Evolutionary conservation across 2,888 invertebrate species (phyloP).

Genomic region (Chrysolina haemoptera): DNA sequence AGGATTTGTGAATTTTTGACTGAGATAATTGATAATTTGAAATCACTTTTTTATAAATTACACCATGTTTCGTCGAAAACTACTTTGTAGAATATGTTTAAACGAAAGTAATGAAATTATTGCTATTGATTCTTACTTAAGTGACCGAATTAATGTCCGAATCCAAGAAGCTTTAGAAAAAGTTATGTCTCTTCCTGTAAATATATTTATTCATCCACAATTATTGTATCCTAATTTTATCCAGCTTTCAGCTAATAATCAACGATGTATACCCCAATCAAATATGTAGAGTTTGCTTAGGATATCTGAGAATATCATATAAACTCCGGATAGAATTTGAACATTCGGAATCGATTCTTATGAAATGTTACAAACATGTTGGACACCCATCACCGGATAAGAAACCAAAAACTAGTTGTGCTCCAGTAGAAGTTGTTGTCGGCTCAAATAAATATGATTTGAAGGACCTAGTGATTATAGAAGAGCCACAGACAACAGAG

Average conservation of each 20-base stretch:
- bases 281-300: conserved; percentile 44
- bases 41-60: not conserved
- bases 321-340: conserved; percentile 42
- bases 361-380: conserved; percentile 22
- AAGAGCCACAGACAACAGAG: conserved; percentile 48
- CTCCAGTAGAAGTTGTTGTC: conserved; percentile 56
- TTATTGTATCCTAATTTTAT: not conserved
- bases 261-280: conserved; percentile 37
- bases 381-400: not conserved
- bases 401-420: not conserved
- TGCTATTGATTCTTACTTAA: conserved; percentile 29
- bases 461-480: conserved; percentile 54
- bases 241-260: conserved; percentile 34
- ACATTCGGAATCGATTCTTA: conserved; percentile 34
- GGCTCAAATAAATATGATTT: conserved; percentile 54
- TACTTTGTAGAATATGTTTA: conserved; percentile 43
- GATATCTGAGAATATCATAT: conserved; percentile 39
- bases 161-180: conserved; percentile 28
- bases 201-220: not conserved
- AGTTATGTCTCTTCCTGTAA: conserved; percentile 32
- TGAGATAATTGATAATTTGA: not conserved
- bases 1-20: too few relatives aligned
- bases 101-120: conserved; percentile 36
- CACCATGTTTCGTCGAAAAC: not conserved
- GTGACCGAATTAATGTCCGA: not conserved